These are phyloP conservation scores for Cyclina sinensis DNA, from an alignment of 1,140 invertebrate genomes.

Conservation along the genomic window DNA sequence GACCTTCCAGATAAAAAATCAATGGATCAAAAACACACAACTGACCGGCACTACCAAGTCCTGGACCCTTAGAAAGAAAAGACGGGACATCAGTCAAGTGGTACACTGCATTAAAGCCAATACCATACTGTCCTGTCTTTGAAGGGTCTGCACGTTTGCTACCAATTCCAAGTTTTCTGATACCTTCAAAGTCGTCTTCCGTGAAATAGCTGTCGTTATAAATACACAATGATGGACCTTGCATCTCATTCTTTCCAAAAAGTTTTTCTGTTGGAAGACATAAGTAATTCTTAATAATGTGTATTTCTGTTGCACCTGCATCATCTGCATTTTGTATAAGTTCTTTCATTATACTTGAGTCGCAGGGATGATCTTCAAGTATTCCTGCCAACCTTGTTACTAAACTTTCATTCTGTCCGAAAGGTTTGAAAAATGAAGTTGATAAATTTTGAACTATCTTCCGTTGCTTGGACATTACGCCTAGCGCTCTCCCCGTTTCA, in stretches of 20 bases:
- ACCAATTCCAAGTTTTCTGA: slow-evolving; percentile 79
- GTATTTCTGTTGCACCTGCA: slow-evolving; percentile 80
- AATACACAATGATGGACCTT: slow-evolving; percentile 82
- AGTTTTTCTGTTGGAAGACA: slow-evolving; percentile 65
- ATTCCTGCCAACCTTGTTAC: slow-evolving; percentile 77
- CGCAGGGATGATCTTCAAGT: slow-evolving; percentile 78
- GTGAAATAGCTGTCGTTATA: slow-evolving; percentile 82
- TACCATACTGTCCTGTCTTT: slow-evolving; percentile 81
- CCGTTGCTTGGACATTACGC: slow-evolving; percentile 69
- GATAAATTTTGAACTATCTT: slow-evolving; percentile 9
- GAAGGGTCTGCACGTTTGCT: slow-evolving; percentile 75
- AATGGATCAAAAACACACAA: slow-evolving; percentile 82
- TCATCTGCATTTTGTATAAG: slow-evolving; percentile 87
- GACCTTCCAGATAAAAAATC: too few species aligned
- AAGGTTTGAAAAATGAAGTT: slow-evolving; percentile 35
- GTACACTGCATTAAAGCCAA: slow-evolving; percentile 84
- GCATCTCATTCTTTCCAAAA: slow-evolving; percentile 71
- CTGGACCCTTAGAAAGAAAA: slow-evolving; percentile 76
- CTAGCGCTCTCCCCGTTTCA: slow-evolving; percentile 50
- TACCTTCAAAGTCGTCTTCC: slow-evolving; percentile 80
- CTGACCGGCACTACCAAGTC: slow-evolving; percentile 66
- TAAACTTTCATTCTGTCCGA: slow-evolving; percentile 81
- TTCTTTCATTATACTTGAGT: slow-evolving; percentile 77
- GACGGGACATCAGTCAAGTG: slow-evolving; percentile 83
- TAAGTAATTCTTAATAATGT: slow-evolving; percentile 80